These are phyloP conservation scores for Pocillopora verrucosa DNA, from an alignment of 64 coral and sea anemone genomes.

Conservation along the genomic window DNA sequence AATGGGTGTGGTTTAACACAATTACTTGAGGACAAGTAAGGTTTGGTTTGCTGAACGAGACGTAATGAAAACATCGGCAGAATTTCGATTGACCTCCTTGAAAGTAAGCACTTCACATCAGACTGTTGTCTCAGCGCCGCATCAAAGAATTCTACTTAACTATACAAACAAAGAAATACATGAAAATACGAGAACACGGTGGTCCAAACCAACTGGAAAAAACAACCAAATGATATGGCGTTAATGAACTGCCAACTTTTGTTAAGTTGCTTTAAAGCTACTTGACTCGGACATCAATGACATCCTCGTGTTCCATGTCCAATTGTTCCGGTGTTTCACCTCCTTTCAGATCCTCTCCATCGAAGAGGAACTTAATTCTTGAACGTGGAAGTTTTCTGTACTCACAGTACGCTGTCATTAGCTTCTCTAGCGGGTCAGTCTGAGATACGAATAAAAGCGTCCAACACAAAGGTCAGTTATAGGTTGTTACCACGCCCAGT, in stretches of 20 bases:
- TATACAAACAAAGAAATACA: background rate
- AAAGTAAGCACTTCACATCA: background rate
- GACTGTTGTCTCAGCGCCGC: background rate
- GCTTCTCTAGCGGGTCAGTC: slow-evolving; percentile 56
- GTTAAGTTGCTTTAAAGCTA: background rate
- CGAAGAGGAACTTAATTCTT: slow-evolving; percentile 80
- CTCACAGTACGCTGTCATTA: slow-evolving; percentile 75
- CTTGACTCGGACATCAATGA: slow-evolving; percentile 78
- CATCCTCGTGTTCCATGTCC: slow-evolving; percentile 91
- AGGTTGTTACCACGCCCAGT: too few relatives aligned
- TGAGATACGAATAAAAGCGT: background rate
- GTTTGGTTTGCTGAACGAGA: too few relatives aligned
- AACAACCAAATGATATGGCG: background rate
- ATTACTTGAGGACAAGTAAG: too few relatives aligned
- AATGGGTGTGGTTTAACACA: too few relatives aligned
- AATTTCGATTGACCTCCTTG: background rate
- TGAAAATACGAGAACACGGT: background rate
- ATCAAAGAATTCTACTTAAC: background rate
- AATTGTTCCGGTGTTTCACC: slow-evolving; percentile 78
- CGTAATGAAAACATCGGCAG: too few relatives aligned
- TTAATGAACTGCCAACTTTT: too few relatives aligned
- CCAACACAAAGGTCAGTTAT: background rate
- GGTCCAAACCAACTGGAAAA: background rate
- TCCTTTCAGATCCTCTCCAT: slow-evolving; percentile 72
- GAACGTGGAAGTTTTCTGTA: slow-evolving; percentile 69